Evolutionary conservation across 2,888 invertebrate species (phyloP), one percentile per base, ranked within the genome.

Genomic region (Hypena proboscidalis): DNA sequence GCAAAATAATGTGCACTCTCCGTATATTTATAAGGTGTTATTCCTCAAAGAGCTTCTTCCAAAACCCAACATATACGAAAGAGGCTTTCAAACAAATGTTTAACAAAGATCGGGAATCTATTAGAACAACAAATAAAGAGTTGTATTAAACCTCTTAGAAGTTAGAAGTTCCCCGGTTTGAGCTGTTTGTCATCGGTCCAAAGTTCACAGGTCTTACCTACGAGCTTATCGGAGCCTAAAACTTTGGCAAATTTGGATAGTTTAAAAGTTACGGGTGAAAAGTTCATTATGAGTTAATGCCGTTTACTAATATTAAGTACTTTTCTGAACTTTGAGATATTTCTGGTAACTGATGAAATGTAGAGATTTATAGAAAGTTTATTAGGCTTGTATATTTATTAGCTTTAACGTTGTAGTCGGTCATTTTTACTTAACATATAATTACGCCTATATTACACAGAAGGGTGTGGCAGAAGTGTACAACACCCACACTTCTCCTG

Each of bases 111-210:
- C 35, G 29, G 27, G 26, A 55, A 52, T 54, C 51, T 52, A 56
- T 64, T 60, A 57, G 38, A 60, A 49, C 47, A 60, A 54, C 49
- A 60, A 36, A 43, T 49, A 60, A 51, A 53, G 48, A 49, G 48
- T 59, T 55, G 29, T 55, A 57, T 51, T 57, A 58, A 67, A 58
- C 50, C 54, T 52, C 53, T 60, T 47, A 57, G 32, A 60, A 61
- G 57, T 66, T 67, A n/a, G n/a, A n/a, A n/a, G n/a, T n/a, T 38
- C 23, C 23, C 45, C 31, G 21, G 22, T 45, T 49, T 27, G 38
- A 57, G 55, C 51, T 67, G 60, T 67, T 67, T 61, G 58, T 58
- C 60, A 62, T 65, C 43, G 49, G 49, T n/a, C 40, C 48, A 49
- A 55, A 57, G 53, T 57, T 57, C 40, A 53, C 26, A 46, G 42